Conservation (phyloP, 2,888 invertebrate species). For the Ennomos quercinarius region DNA sequence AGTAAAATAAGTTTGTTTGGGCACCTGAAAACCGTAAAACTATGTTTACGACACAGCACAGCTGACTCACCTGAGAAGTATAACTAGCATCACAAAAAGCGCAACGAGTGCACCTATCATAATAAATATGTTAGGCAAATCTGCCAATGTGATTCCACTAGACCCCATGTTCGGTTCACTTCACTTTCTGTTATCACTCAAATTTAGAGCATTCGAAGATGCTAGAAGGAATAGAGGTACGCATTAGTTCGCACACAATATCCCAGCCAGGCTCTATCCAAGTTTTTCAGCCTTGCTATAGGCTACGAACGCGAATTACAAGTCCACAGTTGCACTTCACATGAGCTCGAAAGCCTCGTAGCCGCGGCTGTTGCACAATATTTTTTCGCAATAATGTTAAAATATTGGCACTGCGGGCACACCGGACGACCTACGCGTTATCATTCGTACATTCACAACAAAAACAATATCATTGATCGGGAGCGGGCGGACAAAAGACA, state of each 20-base stretch:
- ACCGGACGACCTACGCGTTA: constrained; percentile 46
- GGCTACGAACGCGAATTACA: constrained; percentile 54
- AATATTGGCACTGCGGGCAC: constrained; percentile 48
- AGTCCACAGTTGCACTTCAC: constrained; percentile 12
- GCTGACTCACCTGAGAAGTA: constrained; percentile 88
- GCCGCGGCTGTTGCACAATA: constrained; percentile 52
- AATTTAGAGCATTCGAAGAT: constrained; percentile 52
- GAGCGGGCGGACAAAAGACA: constrained; percentile 33
- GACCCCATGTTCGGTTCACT: constrained; percentile 69
- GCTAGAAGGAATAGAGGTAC: constrained; percentile 45
- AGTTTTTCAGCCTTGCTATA: constrained; percentile 52
- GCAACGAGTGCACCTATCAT: constrained; percentile 90
- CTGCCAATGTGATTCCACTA: constrained; percentile 88
- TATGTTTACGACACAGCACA: constrained; percentile 12
- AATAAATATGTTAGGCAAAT: constrained; percentile 91
- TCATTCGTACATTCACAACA: constrained; percentile 67
- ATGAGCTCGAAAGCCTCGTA: constrained; percentile 29
- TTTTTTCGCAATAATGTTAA: constrained; percentile 53
- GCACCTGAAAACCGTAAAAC: neutral
- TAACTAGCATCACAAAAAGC: constrained; percentile 90
- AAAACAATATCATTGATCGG: constrained; percentile 78
- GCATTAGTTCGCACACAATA: constrained; percentile 64
- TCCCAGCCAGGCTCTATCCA: constrained; percentile 54
- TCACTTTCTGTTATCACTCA: constrained; percentile 46
- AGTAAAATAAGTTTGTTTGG: no score